These are phyloP conservation scores for Zosterops pallidus DNA, from an alignment of 2,113 vertebrate genomes.

Conservation along the genomic window DNA sequence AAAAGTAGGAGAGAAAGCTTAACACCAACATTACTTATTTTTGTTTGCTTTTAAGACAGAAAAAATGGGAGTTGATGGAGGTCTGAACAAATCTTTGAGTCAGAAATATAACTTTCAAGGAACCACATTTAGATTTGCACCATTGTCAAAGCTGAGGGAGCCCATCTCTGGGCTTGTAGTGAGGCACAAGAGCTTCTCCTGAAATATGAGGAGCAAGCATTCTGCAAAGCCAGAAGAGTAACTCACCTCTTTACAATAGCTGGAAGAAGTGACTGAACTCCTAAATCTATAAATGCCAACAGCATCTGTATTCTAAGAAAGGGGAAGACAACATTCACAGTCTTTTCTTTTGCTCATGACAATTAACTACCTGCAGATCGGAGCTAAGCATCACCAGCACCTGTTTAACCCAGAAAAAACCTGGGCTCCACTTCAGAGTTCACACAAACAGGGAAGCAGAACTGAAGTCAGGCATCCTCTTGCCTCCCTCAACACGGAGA, in stretches of 20 bases:
- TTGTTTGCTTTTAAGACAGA: neutral
- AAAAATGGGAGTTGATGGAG: neutral
- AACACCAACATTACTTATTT: neutral
- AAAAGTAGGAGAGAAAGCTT: neutral
- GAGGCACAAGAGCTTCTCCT: neutral
- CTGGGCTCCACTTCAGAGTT: neutral
- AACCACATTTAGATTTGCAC: neutral
- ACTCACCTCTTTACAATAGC: neutral
- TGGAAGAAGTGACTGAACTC: neutral
- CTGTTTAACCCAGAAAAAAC: neutral
- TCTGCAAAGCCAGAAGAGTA: neutral
- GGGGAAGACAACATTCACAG: rapidly evolving
- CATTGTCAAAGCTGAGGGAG: neutral
- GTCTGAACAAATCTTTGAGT: neutral
- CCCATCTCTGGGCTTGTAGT: neutral
- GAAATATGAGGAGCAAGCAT: neutral
- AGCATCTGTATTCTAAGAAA: neutral
- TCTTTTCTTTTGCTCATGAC: neutral
- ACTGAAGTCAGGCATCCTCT: neutral
- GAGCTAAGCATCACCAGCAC: neutral
- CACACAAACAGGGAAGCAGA: neutral
- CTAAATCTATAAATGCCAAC: neutral
- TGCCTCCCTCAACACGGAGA: neutral
- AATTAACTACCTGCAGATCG: neutral
- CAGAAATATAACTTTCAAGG: neutral